These are phyloP conservation scores for Andrena dorsata DNA, from an alignment of 2,888 invertebrate species.

Conservation along the genomic window DNA sequence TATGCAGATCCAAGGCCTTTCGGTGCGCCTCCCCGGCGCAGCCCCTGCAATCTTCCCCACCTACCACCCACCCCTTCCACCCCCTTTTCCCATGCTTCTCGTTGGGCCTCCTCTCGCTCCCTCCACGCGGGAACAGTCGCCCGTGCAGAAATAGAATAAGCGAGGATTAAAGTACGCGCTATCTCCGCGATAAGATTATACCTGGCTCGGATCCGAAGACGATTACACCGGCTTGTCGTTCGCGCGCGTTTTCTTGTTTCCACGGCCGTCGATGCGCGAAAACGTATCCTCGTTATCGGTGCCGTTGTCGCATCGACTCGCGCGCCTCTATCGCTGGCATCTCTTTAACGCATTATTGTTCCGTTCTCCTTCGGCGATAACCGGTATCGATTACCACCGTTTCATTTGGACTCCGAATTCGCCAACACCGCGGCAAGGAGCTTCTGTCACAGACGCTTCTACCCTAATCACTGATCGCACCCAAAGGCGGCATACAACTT, in stretches of 20 bases:
- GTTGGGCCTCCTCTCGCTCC: neutral
- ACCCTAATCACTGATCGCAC: neutral
- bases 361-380: neutral
- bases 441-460: neutral
- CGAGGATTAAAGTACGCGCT: conserved; percentile 69
- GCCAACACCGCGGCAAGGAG: too few species aligned
- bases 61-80: neutral
- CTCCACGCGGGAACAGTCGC: conserved; percentile 39
- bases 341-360: too few species aligned
- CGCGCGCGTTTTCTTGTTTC: conserved; percentile 24
- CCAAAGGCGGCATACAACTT: neutral
- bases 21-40: conserved; percentile 65
- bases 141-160: conserved; percentile 68
- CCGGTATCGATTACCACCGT: neutral
- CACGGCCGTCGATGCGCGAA: neutral
- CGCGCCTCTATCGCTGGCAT: neutral
- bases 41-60: conserved; percentile 71
- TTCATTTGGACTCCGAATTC: neutral
- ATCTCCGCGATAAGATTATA: conserved; percentile 73
- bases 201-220: conserved; percentile 43
- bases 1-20: conserved; percentile 75
- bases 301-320: neutral
- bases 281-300: neutral
- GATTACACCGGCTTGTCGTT: conserved; percentile 42
- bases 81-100: conserved; percentile 5